Conservation (phyloP, 2,113 vertebrate genomes). For the Lampris megalopsis region DNA sequence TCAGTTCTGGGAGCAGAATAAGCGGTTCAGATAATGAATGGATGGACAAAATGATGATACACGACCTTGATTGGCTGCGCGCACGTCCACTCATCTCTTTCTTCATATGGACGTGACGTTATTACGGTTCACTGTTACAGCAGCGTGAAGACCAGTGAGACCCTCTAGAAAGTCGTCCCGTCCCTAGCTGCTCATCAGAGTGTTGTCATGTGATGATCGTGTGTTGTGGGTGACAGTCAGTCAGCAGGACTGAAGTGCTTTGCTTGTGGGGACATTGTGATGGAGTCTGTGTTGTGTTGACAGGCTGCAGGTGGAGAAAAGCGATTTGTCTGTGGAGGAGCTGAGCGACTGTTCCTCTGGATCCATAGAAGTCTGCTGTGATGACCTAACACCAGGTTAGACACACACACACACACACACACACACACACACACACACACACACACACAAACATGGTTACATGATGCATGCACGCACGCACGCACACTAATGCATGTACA, state of each 20-base stretch:
- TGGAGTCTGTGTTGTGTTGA: conserved; percentile 17
- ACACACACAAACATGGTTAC: background rate
- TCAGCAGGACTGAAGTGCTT: background rate
- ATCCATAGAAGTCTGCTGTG: conserved; percentile 83
- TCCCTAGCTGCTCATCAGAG: no score
- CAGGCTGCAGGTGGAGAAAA: conserved; percentile 71
- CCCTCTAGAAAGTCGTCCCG: no score
- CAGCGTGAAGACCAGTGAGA: no score
- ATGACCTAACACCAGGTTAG: conserved; percentile 77
- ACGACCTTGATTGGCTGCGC: no score
- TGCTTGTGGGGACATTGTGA: conserved; percentile 2
- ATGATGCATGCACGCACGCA: background rate
- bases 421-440: background rate
- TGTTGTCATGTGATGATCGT: no score
- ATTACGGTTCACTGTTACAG: no score
- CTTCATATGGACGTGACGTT: no score
- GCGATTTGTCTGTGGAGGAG: conserved; percentile 72
- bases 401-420: conserved; percentile 4
- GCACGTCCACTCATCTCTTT: no score
- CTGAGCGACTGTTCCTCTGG: conserved; percentile 83
- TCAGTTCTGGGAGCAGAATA: no score
- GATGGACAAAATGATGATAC: no score
- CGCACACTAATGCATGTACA: conserved; percentile 4
- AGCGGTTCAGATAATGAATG: no score
- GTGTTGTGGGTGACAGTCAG: background rate